A percentile compares a stretch with the other conserved stretches of the same genome.
Evolutionary conservation across 1,140 invertebrate species (phyloP).

Genomic region (Lepidotrigona ventralis): DNA sequence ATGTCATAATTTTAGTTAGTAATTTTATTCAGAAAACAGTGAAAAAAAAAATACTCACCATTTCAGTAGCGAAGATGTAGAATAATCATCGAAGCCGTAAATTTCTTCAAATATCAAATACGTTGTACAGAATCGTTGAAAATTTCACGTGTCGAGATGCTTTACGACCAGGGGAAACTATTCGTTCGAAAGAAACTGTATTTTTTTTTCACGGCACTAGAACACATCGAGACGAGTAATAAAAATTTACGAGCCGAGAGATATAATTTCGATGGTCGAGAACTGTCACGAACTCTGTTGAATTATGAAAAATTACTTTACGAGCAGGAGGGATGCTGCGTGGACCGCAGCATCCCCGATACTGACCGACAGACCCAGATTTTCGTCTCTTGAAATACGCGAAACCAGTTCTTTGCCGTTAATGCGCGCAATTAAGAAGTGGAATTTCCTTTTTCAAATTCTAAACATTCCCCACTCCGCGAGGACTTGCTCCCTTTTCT

Average conservation of each 20-base stretch:
- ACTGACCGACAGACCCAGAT: slow-evolving; percentile 70
- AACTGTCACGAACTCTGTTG: slow-evolving; percentile 40
- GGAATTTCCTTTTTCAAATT: slow-evolving; percentile 68
- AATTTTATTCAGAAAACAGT: not conserved
- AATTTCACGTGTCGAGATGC: not conserved
- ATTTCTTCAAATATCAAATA: not conserved
- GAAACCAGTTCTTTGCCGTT: slow-evolving; percentile 67
- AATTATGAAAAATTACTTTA: slow-evolving; percentile 54
- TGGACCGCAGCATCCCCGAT: slow-evolving; percentile 69
- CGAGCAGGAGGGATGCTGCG: slow-evolving; percentile 67
- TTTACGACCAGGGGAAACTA: not conserved
- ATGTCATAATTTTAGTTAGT: not conserved
- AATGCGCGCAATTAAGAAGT: slow-evolving; percentile 56
- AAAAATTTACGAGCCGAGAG: slow-evolving; percentile 44
- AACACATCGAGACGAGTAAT: not conserved
- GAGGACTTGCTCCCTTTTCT: slow-evolving; percentile 51
- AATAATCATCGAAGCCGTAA: not conserved
- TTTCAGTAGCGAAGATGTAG: not conserved
- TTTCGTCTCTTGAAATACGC: slow-evolving; percentile 64
- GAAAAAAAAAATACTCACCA: slow-evolving; percentile 10
- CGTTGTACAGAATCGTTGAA: not conserved
- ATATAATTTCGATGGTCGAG: slow-evolving; percentile 34
- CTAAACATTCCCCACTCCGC: slow-evolving; percentile 47
- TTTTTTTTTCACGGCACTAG: not conserved
- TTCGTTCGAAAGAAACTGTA: not conserved